phyloP scores from a whole-genome alignment of 2,797 vertebrate genomes.

The Parauchenoglanis punctatus region DNA sequence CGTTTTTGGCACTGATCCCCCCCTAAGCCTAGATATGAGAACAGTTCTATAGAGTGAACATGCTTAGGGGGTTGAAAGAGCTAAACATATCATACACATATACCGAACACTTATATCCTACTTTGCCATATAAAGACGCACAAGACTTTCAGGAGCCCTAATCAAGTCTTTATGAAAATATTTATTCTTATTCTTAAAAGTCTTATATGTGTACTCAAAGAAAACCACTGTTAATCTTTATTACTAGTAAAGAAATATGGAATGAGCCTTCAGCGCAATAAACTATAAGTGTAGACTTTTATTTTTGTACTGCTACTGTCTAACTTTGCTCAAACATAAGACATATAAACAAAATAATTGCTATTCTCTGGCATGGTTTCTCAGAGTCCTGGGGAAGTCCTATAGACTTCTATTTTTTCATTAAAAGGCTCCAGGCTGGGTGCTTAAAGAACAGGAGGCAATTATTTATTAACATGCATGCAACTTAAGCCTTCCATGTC shows the following conservation, averaged over 20 bases:
- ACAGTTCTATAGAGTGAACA: neutral
- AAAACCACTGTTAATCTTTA: neutral
- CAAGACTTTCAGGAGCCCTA: neutral
- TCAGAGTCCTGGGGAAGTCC: constrained; percentile 42
- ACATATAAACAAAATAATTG: constrained; percentile 2
- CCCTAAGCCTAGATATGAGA: constrained; percentile 29
- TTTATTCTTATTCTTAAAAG: neutral
- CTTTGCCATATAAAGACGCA: neutral
- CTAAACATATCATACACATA: neutral
- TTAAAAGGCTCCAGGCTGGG: constrained; percentile 17
- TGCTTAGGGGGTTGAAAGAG: neutral
- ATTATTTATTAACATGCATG: constrained; percentile 52
- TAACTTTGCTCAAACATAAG: neutral
- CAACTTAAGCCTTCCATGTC: constrained; percentile 43
- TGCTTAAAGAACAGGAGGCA: constrained; percentile 29
- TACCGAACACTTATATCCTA: neutral
- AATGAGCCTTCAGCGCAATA: neutral
- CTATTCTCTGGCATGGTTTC: constrained; percentile 14
- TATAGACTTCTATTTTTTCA: constrained; percentile 26
- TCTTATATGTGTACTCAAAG: neutral
- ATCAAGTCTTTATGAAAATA: neutral
- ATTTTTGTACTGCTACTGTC: neutral
- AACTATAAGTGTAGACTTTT: neutral
- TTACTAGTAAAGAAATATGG: neutral
- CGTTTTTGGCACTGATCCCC: constrained; percentile 33